Conservation (phyloP, 92 coral and sea anemone species). For the Epizoanthus rinbou region DNA sequence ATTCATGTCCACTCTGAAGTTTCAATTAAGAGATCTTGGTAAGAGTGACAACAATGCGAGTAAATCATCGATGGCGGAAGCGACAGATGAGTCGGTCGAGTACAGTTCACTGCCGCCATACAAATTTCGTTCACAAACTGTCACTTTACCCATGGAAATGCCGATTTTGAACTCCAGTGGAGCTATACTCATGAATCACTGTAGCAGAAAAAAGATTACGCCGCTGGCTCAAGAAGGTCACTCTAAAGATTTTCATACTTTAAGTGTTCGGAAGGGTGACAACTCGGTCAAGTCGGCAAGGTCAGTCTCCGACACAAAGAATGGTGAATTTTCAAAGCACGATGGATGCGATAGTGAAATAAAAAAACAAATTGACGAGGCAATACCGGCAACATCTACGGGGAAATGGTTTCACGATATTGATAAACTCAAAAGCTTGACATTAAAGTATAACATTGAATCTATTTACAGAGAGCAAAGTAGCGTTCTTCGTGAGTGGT, state of each 20-base stretch:
- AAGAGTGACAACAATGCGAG: conserved; percentile 2
- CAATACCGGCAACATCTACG: background rate
- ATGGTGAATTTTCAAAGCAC: background rate
- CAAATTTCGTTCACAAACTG: conserved; percentile 47
- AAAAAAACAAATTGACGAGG: background rate
- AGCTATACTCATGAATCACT: background rate
- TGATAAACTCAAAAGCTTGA: conserved; percentile 61
- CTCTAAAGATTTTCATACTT: background rate
- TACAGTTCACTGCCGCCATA: conserved; percentile 52
- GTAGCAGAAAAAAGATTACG: background rate
- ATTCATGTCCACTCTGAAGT: conserved; percentile 51
- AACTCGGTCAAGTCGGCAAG: background rate
- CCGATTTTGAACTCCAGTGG: conserved; percentile 37
- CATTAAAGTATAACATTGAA: conserved; percentile 35
- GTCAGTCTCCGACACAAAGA: background rate
- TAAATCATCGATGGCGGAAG: background rate
- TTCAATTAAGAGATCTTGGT: conserved; percentile 34
- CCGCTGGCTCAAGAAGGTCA: background rate
- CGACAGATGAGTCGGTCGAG: conserved; percentile 5
- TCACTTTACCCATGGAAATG: conserved; percentile 63
- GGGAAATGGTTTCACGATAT: conserved; percentile 61
- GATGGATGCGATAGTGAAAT: background rate
- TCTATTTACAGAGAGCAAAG: conserved; percentile 35
- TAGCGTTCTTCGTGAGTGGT: conserved; percentile 43
- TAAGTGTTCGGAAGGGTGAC: background rate